phyloP scores from a whole-genome alignment of 1,140 invertebrate genomes.

The Apis florea region DNA sequence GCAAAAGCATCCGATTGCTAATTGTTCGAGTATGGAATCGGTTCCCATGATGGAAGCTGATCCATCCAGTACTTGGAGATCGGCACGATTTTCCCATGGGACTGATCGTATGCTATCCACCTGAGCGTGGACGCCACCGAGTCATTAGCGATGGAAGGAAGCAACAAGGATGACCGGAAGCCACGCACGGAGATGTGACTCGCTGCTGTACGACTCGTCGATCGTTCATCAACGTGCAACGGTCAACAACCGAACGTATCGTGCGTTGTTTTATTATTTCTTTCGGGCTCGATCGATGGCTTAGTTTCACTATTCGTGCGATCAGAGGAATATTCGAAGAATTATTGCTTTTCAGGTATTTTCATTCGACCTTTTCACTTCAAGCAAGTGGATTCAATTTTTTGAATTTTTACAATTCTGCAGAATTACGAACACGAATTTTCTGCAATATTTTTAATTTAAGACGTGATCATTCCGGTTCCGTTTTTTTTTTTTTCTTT shows the following conservation, averaged over 20 bases:
- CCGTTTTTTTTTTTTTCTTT: no score
- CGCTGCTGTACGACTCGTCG: constrained; percentile 26
- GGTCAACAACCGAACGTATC: constrained; percentile 64
- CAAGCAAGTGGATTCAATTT: no score
- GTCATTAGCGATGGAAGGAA: constrained; percentile 76
- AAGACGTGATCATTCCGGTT: no score
- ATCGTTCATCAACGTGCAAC: constrained; percentile 46
- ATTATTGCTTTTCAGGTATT: no score
- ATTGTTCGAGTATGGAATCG: constrained; percentile 52
- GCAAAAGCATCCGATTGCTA: background rate
- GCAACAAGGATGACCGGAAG: constrained; percentile 72
- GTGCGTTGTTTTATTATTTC: constrained; percentile 17
- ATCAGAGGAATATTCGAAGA: no score
- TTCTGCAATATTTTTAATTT: no score
- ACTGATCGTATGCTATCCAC: constrained; percentile 45
- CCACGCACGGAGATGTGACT: constrained; percentile 78
- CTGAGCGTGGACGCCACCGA: constrained; percentile 47
- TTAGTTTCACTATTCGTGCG: background rate
- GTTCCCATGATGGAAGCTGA: constrained; percentile 45
- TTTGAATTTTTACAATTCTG: no score
- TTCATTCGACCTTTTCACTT: no score
- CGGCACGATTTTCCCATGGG: constrained; percentile 18
- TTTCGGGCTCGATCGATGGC: background rate
- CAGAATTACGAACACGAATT: no score
- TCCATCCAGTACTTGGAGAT: background rate